Evolutionary conservation across 2,113 vertebrate genomes (phyloP).

Genomic region (Irena cyanogastra): DNA sequence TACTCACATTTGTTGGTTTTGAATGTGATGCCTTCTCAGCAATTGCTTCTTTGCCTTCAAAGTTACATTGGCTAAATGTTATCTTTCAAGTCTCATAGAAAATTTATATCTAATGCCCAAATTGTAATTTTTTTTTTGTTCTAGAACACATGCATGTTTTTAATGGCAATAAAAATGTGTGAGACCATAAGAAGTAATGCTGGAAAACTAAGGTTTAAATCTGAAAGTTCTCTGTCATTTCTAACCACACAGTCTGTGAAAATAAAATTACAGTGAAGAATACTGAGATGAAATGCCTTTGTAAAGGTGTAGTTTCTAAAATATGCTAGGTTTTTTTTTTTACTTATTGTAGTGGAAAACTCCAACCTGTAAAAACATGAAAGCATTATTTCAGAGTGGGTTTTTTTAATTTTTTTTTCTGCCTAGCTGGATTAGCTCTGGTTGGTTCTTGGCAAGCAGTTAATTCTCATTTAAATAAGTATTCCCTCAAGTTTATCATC

Average conservation of each 20-base stretch:
- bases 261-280: neutral
- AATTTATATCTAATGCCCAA: constrained; percentile 13
- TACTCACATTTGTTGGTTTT: neutral
- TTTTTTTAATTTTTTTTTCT: neutral
- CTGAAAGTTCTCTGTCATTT: neutral
- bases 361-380: neutral
- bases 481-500: neutral
- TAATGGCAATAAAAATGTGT: neutral
- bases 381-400: neutral
- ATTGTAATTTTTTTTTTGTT: neutral
- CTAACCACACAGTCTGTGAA: neutral
- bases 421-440: neutral
- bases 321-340: neutral
- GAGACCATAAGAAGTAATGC: neutral
- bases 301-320: neutral
- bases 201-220: neutral
- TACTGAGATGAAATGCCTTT: neutral
- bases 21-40: neutral
- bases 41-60: constrained; percentile 38
- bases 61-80: neutral
- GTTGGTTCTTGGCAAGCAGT: neutral
- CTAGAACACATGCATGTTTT: neutral
- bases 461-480: neutral
- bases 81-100: constrained; percentile 2
- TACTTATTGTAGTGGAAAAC: neutral